Evolutionary conservation across 2,888 invertebrate species (phyloP), one percentile per base, ranked within the genome.

Genomic region (Thumatha senex): DNA sequence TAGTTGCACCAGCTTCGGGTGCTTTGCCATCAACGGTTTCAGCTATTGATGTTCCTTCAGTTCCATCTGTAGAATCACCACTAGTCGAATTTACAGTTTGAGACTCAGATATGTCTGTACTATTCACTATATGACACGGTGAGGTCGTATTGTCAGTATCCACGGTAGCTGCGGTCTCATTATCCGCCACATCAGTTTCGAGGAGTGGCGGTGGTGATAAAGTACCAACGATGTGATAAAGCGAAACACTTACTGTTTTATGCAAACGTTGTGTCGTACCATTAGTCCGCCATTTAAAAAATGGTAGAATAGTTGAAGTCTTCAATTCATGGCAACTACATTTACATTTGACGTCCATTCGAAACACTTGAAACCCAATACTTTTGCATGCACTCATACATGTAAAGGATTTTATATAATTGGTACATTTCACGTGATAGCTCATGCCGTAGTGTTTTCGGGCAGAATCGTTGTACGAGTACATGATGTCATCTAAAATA

Each of bases 321-420:
- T 79, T 84, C 65, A 84, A 70, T 31, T 77, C 79, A 46, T 83
- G 82, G 48, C 89, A 89, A 8, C 72, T 76, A 58, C 89, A 89
- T 63, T 72, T 78, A 57, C 89, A 89, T 1, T 52, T 51, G 8
- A 24, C 50, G 51, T 79, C 64, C 54, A 88, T 51, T 40, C 85
- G 72, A 53, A 79, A 85, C 51, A 87, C 53, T 65, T 80, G 72
- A 43, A 74, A 89, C 14, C 81, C 82, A 41, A 81, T 74, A 54
- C 85, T 85, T 63, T 84, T 83, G 56, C 89, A 89, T 1, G 74
- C 74, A 24, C 78, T 74, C 76, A 89, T 68, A 58, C 89, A 89
- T 67, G 82, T 82, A 40, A 88, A 88, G 2, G 75, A 74, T 56
- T 76, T 81, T 1, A 68, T 13, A 41, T 81, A 84, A 34, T 78